These are phyloP conservation scores for Nomada ruficornis DNA, from an alignment of 2,888 invertebrate species.

Conservation along the genomic window DNA sequence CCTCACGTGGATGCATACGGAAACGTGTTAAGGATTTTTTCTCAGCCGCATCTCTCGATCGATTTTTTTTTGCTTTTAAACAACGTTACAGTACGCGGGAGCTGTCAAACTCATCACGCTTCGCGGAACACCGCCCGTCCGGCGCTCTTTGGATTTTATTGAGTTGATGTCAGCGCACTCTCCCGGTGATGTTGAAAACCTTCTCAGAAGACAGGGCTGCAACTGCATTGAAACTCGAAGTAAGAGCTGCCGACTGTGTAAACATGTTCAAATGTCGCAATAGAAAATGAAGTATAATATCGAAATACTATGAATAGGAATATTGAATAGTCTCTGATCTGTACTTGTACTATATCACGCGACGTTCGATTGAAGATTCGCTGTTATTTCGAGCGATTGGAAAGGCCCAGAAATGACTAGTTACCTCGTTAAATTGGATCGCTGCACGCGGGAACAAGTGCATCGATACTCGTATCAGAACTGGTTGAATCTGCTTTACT, in stretches of 20 bases:
- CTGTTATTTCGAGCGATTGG: slow-evolving; percentile 7
- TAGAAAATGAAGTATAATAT: neutral
- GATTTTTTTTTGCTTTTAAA: slow-evolving; percentile 42
- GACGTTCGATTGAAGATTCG: neutral
- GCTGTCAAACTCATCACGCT: slow-evolving; percentile 79
- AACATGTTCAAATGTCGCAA: neutral
- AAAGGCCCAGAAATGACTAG: slow-evolving; percentile 46
- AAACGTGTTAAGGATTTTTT: slow-evolving; percentile 63
- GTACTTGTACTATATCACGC: neutral
- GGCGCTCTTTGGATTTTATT: slow-evolving; percentile 67
- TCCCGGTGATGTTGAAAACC: slow-evolving; percentile 15
- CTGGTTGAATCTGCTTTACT: slow-evolving; percentile 62
- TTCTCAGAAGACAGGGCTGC: slow-evolving; percentile 39
- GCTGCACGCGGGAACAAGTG: slow-evolving; percentile 54
- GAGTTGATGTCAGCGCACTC: slow-evolving; percentile 55
- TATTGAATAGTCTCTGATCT: neutral
- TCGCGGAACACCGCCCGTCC: slow-evolving; percentile 72
- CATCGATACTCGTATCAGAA: slow-evolving; percentile 55
- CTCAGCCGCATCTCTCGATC: slow-evolving; percentile 64
- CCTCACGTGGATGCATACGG: slow-evolving; percentile 59
- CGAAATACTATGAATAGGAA: neutral
- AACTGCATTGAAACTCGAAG: slow-evolving; percentile 32
- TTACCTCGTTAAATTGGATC: slow-evolving; percentile 54
- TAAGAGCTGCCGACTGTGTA: slow-evolving; percentile 28
- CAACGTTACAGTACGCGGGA: slow-evolving; percentile 54